Conservation (phyloP, 2,113 vertebrate species). For the Toxotes chatareus region DNA sequence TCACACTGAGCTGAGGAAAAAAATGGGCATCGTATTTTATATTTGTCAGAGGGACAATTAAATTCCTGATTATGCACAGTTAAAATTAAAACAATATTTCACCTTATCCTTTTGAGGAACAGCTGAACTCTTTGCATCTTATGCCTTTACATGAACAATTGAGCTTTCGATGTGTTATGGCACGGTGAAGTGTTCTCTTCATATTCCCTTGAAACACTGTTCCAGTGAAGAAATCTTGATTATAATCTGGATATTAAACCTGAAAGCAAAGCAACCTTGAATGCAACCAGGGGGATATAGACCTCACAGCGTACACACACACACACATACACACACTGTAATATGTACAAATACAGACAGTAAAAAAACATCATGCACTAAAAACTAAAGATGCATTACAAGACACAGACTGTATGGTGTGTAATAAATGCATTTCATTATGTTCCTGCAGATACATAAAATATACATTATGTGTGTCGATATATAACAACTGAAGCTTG, state of each 20-base stretch:
- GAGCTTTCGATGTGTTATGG: neutral
- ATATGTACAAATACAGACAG: too few relatives aligned
- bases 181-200: neutral
- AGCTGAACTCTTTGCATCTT: neutral
- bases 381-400: neutral
- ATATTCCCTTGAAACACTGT: neutral
- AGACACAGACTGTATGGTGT: neutral
- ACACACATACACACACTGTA: too few relatives aligned
- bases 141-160: neutral
- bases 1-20: neutral
- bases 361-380: too few relatives aligned
- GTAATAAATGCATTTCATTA: neutral
- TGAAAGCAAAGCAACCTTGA: neutral
- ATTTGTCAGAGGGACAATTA: neutral
- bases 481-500: too few relatives aligned
- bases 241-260: neutral
- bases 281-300: neutral
- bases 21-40: neutral
- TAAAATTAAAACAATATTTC: slow-evolving; percentile 40
- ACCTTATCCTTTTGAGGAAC: neutral
- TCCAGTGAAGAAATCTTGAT: neutral
- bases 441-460: neutral
- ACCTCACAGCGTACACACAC: neutral
- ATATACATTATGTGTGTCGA: too few relatives aligned
- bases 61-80: neutral